phyloP scores from a whole-genome alignment of 1,140 invertebrate species.

The Phymastichus coffea region DNA sequence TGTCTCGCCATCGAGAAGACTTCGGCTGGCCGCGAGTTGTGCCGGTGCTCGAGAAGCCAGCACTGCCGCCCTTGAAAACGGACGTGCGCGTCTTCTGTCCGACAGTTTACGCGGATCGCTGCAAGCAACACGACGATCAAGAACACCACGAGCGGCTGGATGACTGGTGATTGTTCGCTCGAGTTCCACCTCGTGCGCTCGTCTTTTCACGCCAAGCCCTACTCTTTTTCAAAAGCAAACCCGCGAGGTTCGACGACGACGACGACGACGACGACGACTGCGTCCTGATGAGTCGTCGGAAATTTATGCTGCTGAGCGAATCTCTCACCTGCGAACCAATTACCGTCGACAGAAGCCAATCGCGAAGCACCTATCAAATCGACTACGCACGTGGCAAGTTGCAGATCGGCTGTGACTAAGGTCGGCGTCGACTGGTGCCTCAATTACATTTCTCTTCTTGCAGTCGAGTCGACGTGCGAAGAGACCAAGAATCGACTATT shows the following conservation, averaged over 20 bases:
- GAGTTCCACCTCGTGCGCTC: no score
- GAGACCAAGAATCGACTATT: no score
- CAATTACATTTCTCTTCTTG: no score
- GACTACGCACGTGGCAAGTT: background rate
- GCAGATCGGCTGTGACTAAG: no score
- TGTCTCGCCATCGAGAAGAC: conserved; percentile 53
- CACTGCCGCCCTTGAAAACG: conserved; percentile 31
- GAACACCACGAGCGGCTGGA: no score
- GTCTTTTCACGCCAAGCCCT: no score
- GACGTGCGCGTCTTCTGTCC: conserved; percentile 42
- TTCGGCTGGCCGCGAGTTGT: conserved; percentile 61
- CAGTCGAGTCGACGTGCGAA: no score
- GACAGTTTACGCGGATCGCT: background rate
- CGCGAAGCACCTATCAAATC: conserved; percentile 6
- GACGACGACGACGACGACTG: background rate
- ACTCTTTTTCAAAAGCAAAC: no score
- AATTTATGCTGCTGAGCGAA: background rate
- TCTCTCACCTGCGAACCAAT: no score
- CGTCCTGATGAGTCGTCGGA: background rate
- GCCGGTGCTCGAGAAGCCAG: conserved; percentile 51
- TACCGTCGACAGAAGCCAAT: background rate
- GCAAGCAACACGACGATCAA: background rate
- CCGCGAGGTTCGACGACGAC: no score
- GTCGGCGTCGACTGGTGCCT: no score
- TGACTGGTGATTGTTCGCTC: no score